phyloP scores from a whole-genome alignment of 2,797 vertebrate genomes.

The Enteromius thamalakanensis region DNA sequence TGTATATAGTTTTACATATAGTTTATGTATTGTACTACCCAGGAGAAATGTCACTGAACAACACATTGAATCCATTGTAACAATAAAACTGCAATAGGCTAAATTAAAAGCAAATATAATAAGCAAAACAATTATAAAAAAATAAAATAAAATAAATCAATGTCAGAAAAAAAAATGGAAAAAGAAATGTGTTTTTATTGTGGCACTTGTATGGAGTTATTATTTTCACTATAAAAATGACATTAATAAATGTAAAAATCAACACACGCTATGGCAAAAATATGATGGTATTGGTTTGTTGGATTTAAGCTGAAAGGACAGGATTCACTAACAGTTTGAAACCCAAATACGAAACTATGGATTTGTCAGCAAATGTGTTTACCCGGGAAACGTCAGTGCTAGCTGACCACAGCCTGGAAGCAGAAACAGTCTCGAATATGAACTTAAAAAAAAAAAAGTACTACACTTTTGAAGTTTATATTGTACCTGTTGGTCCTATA shows the following conservation, averaged over 20 bases:
- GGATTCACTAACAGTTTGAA: background rate
- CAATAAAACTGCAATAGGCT: background rate
- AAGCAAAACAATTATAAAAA: background rate
- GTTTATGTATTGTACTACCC: too few relatives aligned
- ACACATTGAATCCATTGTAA: background rate
- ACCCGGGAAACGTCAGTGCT: background rate
- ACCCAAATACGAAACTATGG: too few relatives aligned
- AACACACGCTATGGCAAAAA: background rate
- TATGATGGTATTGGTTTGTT: background rate
- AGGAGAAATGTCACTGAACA: background rate
- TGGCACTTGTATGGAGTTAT: background rate
- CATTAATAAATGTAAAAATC: background rate
- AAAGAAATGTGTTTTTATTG: background rate
- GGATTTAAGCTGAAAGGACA: background rate
- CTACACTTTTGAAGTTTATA: background rate
- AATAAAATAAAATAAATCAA: background rate
- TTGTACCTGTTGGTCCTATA: background rate
- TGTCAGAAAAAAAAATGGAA: background rate
- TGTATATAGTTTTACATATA: too few relatives aligned
- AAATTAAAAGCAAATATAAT: background rate
- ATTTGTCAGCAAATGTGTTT: background rate
- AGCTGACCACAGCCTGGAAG: background rate
- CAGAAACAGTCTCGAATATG: background rate
- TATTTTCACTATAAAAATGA: background rate
- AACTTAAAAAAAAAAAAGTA: background rate